Evolutionary conservation across 2,113 vertebrate genomes (phyloP).

Genomic region (Trichechus manatus): DNA sequence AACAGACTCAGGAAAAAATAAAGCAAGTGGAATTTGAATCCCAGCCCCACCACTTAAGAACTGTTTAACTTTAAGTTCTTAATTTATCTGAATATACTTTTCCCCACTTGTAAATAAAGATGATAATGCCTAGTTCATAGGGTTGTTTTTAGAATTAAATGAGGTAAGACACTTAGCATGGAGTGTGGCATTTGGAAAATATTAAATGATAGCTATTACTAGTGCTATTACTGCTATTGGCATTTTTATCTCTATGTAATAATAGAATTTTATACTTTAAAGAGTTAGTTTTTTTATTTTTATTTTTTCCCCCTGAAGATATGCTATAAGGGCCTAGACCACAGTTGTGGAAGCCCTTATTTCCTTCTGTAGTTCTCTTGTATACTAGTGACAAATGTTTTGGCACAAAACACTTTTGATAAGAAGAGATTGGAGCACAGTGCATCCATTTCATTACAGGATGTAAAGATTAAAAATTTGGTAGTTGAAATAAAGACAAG

Average conservation of each 20-base stretch:
- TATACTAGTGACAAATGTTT: background rate
- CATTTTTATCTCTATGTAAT: background rate
- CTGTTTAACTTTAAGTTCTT: background rate
- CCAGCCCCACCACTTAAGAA: background rate
- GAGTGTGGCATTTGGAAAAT: constrained; percentile 46
- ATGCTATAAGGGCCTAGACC: background rate
- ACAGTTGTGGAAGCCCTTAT: background rate
- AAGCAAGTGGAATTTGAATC: background rate
- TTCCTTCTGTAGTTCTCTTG: constrained; percentile 11
- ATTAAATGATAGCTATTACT: background rate
- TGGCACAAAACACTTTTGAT: background rate
- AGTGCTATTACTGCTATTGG: background rate
- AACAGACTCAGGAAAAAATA: background rate
- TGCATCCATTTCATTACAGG: background rate
- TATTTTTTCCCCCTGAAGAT: background rate
- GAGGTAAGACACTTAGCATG: background rate
- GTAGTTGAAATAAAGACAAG: background rate
- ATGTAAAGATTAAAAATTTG: background rate
- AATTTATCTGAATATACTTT: background rate
- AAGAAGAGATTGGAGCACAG: background rate
- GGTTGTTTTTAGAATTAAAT: constrained; percentile 18
- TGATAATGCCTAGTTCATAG: background rate
- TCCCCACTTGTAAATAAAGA: background rate
- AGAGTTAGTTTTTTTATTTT: background rate
- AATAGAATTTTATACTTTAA: constrained; percentile 34